Evolutionary conservation across 2,113 vertebrate genomes (phyloP), one percentile per base, ranked within the genome.

Genomic region (Arvicanthis niloticus): DNA sequence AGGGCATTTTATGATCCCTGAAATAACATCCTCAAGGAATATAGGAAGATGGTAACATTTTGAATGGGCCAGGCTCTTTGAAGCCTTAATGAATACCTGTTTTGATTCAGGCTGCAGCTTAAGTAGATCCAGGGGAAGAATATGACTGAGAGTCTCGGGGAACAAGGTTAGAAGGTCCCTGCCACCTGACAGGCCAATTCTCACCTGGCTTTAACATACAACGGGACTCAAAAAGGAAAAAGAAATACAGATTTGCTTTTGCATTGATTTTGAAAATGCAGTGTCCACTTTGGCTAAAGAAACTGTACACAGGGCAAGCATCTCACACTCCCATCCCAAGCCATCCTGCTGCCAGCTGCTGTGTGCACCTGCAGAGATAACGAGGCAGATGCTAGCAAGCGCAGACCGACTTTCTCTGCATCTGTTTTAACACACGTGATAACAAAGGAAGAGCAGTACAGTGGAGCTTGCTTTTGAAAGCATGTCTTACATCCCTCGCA

Each of bases 51-150:
- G n/a, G 58, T 11, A 82, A 73, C 5, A 78, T 73, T 73, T 77
- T 73, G 93, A 82, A 89, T 16, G 5, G 16, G 96, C 88, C 24
- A 73, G 88, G 84, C 88, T 97, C 96, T 97, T 96, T 95, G 96
- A 97, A 97, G 94, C 90, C 81, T 96, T 98, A 92, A 95, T 70
- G 96, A 91, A 95, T 84, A 94, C 77, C 80, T 85, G 89, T 88
- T 97, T 91, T 93, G 97, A 93, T 97, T 94, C 7, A 17, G 96
- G 87, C 95, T 97, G 95, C 91, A 81, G 53, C 11, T 93, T 96
- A 93, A 95, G 88, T 26, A 15, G 1, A 4, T 93, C 29, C 65
- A 95, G 67, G 72, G 72, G 60, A 24, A 80, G 94, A 93, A 93
- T 68, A 70, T 76, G 29, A 80, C n/a, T 76, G 62, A 62, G 77